Evolutionary conservation across 37 sponge, comb jelly and placozoan genomes (phyloP), one percentile per base, ranked within the genome.

Genomic region (Halichondria panicea): DNA sequence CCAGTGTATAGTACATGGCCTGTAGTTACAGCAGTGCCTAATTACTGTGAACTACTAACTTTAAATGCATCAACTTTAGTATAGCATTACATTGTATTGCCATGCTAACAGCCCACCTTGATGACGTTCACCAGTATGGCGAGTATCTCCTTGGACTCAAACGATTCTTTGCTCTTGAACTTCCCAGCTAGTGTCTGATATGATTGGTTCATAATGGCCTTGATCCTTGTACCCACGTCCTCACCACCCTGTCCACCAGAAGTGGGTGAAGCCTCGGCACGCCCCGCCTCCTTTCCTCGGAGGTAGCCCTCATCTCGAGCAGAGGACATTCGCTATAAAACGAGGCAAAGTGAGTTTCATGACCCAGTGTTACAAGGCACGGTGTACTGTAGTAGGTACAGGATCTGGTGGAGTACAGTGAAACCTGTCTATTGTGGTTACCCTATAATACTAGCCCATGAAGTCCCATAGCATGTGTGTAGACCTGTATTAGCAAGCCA

Each of bases 181-280:
- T 75, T 52, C 2, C 60, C 65, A 0, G 79, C 55, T 70, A 95
- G 55, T 24, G 36, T 77, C 68, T 91, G 89, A 70, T 77, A 95
- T 33, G 77, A 53, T 28, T 81, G 72, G 80, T 91, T 95, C 95
- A 95, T 95, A 37, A 95, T 95, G 15, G 57, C 28, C 89, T 95
- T 95, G 34, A 95, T 85, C 79, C 88, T 77, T 31, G 65, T 54
- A 1, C 53, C 46, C 38, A 86, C 71, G 3, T 81, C 94, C 60
- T 77, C 76, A 1, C 21, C 18, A 12, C 24, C 28, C 1, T 42
- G 18, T 4, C 73, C 73, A 31, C 64, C 62, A 25, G 37, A 43
- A 12, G 39, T 8, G 0, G 70, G 19, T 53, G 69, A 60, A 13
- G 63, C 78, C 11, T 39, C 41, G 21, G 33, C 32, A 4, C 74